These are phyloP conservation scores for Nasonia vitripennis DNA, from an alignment of 1,140 invertebrate species.

Conservation along the genomic window DNA sequence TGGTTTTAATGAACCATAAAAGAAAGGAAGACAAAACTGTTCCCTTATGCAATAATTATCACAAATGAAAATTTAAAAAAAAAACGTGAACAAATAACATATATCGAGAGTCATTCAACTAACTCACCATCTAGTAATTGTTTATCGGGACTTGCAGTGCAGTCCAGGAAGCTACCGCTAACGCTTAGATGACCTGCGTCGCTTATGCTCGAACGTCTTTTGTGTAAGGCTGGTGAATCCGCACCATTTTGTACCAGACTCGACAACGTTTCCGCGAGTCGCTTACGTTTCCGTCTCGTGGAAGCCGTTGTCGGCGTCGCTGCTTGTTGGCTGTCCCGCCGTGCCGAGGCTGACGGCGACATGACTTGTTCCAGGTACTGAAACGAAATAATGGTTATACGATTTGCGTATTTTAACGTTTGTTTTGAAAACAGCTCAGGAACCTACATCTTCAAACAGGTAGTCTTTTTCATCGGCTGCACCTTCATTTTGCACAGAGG, in stretches of 20 bases:
- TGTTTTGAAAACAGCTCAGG: conserved; percentile 7
- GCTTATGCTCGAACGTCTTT: conserved; percentile 88
- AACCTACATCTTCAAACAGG: conserved; percentile 85
- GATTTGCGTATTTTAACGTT: background rate
- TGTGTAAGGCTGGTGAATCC: conserved; percentile 78
- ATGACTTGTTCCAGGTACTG: conserved; percentile 79
- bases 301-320: conserved; percentile 72
- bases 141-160: conserved; percentile 85
- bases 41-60: background rate
- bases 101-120: conserved; percentile 21
- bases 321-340: conserved; percentile 71
- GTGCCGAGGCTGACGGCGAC: conserved; percentile 74
- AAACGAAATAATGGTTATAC: conserved; percentile 25
- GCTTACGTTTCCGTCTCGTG: conserved; percentile 83
- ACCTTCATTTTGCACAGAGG: conserved; percentile 95
- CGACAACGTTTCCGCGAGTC: conserved; percentile 78
- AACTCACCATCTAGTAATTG: conserved; percentile 77
- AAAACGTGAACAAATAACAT: background rate
- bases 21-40: conserved; percentile 58
- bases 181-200: conserved; percentile 89
- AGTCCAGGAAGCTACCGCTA: conserved; percentile 91
- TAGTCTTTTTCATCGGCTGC: conserved; percentile 93
- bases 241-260: conserved; percentile 75
- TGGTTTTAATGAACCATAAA: conserved; percentile 57
- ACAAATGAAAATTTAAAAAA: conserved; percentile 3